phyloP scores from a whole-genome alignment of 2,888 invertebrate species.

The Amaurobius ferox region DNA sequence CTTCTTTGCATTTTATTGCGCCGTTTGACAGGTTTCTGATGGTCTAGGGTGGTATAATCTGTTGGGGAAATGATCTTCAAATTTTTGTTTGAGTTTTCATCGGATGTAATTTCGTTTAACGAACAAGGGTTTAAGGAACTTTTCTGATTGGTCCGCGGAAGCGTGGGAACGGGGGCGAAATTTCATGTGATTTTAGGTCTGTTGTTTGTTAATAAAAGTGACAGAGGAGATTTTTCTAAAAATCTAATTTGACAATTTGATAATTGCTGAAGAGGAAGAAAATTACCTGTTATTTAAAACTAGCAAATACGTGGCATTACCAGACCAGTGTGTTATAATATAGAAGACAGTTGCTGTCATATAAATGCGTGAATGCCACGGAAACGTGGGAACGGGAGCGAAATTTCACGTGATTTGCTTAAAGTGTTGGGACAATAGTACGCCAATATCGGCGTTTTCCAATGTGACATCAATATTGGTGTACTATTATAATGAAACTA shows the following conservation, averaged over 20 bases:
- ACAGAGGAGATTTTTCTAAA: not conserved
- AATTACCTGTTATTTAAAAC: no score
- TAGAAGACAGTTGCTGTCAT: no score
- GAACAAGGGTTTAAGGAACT: not conserved
- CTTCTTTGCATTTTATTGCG: slow-evolving; percentile 45
- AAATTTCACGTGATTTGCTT: not conserved
- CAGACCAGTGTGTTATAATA: no score
- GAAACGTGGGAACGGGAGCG: not conserved
- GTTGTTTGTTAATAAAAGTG: not conserved
- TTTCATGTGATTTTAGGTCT: not conserved
- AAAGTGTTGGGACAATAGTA: no score
- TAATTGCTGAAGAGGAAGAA: no score
- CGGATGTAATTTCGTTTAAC: not conserved
- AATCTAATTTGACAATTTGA: no score
- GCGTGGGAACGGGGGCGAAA: not conserved
- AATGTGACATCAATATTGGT: no score
- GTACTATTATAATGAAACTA: no score
- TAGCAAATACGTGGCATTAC: no score
- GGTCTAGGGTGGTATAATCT: not conserved
- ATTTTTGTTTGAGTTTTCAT: not conserved
- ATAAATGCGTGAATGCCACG: no score
- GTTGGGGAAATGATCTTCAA: not conserved
- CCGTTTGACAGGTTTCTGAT: slow-evolving; percentile 49
- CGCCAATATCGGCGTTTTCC: no score
- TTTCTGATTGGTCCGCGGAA: not conserved